Evolutionary conservation across 2,797 vertebrate genomes (phyloP).

Genomic region (Rhyacichthys aspro): DNA sequence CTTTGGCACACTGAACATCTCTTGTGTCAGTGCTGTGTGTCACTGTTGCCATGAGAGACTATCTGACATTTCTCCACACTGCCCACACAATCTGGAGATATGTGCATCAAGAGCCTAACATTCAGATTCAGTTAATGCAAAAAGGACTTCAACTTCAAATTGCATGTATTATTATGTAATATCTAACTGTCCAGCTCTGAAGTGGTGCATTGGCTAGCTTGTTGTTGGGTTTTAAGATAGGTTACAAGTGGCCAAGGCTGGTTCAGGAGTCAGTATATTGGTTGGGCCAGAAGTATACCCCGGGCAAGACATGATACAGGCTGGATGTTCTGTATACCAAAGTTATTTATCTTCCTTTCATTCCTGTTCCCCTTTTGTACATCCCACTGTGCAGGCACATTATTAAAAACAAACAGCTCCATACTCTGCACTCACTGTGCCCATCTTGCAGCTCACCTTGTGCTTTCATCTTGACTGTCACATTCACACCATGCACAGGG

Average conservation of each 20-base stretch:
- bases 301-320: constrained; percentile 18
- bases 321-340: constrained; percentile 37
- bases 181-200: too few relatives aligned
- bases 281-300: constrained; percentile 28
- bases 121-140: not conserved
- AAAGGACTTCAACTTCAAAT: too few relatives aligned
- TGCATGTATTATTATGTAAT: too few relatives aligned
- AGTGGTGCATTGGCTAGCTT: not conserved
- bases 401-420: constrained; percentile 78
- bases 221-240: not conserved
- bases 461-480: constrained; percentile 22
- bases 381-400: constrained; percentile 56
- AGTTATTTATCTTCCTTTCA: constrained; percentile 58
- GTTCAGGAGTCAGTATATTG: constrained; percentile 31
- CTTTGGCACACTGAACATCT: not conserved
- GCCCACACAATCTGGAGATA: constrained; percentile 13
- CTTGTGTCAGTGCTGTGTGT: constrained; percentile 6
- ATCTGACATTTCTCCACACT: constrained; percentile 11
- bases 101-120: not conserved
- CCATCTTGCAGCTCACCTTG: constrained; percentile 27
- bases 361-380: constrained; percentile 32
- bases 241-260: not conserved
- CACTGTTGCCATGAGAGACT: constrained; percentile 15
- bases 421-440: constrained; percentile 39
- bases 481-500: constrained; percentile 17